A percentile compares a stretch with the other conserved stretches of the same genome.
Evolutionary conservation across 2,888 invertebrate species (phyloP).

Genomic region (Apodemia duryi): DNA sequence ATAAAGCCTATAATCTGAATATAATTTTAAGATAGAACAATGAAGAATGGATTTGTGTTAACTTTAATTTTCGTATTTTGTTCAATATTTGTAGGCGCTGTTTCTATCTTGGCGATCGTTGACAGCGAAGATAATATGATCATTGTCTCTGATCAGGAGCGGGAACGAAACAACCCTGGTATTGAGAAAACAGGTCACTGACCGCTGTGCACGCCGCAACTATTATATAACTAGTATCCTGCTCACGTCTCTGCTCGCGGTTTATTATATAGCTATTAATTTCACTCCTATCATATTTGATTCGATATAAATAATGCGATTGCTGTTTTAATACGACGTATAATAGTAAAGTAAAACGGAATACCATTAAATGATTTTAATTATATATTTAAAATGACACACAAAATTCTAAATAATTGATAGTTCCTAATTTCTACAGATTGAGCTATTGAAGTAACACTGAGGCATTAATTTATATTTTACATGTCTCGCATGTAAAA

Average conservation of each 20-base stretch:
- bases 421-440: too few relatives aligned
- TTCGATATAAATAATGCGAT: slow-evolving; percentile 17
- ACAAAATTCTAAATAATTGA: too few relatives aligned
- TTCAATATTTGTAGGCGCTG: slow-evolving; percentile 11
- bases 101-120: slow-evolving; percentile 13
- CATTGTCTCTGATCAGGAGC: slow-evolving; percentile 32
- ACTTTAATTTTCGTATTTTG: slow-evolving; percentile 12
- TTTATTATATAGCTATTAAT: slow-evolving; percentile 27
- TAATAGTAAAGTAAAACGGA: too few relatives aligned
- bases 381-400: too few relatives aligned
- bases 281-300: slow-evolving; percentile 24
- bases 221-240: slow-evolving; percentile 57
- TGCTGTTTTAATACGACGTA: not conserved
- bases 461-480: too few relatives aligned
- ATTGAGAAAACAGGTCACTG: slow-evolving; percentile 41
- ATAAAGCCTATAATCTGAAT: slow-evolving; percentile 6
- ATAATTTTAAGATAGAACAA: not conserved
- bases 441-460: too few relatives aligned
- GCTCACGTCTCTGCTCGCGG: slow-evolving; percentile 27
- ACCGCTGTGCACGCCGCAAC: slow-evolving; percentile 51
- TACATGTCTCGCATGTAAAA: too few relatives aligned
- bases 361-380: too few relatives aligned
- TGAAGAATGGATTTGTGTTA: slow-evolving; percentile 7
- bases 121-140: slow-evolving; percentile 18
- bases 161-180: slow-evolving; percentile 43